Evolutionary conservation across 2,113 vertebrate genomes (phyloP).

Genomic region (Chroicocephalus ridibundus): DNA sequence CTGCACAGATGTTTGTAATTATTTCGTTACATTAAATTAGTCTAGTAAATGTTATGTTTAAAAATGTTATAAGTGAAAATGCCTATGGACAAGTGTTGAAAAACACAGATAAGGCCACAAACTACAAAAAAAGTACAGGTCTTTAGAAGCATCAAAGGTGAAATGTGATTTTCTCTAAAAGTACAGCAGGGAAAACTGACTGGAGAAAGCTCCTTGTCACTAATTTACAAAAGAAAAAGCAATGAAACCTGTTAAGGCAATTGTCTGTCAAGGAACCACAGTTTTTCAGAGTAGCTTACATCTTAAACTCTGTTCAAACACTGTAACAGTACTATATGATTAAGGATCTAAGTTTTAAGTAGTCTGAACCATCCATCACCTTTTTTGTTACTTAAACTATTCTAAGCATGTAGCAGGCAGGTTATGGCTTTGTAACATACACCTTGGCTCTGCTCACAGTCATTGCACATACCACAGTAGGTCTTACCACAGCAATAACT

Average conservation of each 20-base stretch:
- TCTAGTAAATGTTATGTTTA: background rate
- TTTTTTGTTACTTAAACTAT: background rate
- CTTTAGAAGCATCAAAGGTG: background rate
- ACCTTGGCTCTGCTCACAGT: background rate
- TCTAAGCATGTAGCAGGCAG: background rate
- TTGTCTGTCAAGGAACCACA: background rate
- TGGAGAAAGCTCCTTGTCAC: background rate
- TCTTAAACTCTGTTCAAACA: background rate
- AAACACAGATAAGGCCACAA: background rate
- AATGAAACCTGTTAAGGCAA: background rate
- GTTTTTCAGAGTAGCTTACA: background rate
- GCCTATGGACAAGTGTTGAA: background rate
- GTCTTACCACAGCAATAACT: background rate
- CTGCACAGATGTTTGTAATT: background rate
- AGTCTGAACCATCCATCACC: background rate
- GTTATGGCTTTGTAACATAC: background rate
- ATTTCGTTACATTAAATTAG: background rate
- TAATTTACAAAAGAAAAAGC: background rate
- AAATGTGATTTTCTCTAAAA: background rate
- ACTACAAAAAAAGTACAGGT: background rate
- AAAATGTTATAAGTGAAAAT: background rate
- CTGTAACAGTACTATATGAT: background rate
- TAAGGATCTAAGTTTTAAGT: background rate
- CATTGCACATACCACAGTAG: background rate
- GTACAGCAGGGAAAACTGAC: background rate